Conservation (phyloP, 2,113 vertebrate genomes). For the Gopherus flavomarginatus region DNA sequence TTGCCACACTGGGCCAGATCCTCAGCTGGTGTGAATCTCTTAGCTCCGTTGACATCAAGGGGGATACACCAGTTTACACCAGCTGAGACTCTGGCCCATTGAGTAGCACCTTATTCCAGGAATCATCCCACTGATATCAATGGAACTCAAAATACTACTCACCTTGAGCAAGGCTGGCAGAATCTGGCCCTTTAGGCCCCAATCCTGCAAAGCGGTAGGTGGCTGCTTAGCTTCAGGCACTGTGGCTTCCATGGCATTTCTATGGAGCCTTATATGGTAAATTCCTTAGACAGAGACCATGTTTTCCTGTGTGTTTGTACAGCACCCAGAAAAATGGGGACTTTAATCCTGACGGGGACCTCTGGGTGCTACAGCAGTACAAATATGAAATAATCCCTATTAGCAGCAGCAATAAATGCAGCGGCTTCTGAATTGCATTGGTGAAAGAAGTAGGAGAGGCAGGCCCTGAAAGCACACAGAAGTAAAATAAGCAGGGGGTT, state of each 20-base stretch:
- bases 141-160: neutral
- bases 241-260: neutral
- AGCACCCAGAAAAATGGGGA: neutral
- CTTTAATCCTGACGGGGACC: neutral
- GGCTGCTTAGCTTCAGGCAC: neutral
- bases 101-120: neutral
- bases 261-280: neutral
- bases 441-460: neutral
- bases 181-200: rapidly evolving
- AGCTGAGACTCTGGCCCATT: neutral
- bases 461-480: neutral
- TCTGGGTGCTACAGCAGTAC: neutral
- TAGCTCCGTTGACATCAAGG: neutral
- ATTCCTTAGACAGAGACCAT: neutral
- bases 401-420: neutral
- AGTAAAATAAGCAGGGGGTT: neutral
- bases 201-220: neutral
- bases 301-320: neutral
- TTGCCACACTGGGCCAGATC: neutral
- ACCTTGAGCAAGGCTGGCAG: neutral
- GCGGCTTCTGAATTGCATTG: neutral
- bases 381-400: neutral
- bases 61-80: neutral
- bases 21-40: neutral
- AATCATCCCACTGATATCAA: neutral